Percentiles rank a stretch among this genome's conserved stretches.
These are phyloP conservation scores for Teleogryllus oceanicus DNA, from an alignment of 2,888 invertebrate species.

Conservation along the genomic window DNA sequence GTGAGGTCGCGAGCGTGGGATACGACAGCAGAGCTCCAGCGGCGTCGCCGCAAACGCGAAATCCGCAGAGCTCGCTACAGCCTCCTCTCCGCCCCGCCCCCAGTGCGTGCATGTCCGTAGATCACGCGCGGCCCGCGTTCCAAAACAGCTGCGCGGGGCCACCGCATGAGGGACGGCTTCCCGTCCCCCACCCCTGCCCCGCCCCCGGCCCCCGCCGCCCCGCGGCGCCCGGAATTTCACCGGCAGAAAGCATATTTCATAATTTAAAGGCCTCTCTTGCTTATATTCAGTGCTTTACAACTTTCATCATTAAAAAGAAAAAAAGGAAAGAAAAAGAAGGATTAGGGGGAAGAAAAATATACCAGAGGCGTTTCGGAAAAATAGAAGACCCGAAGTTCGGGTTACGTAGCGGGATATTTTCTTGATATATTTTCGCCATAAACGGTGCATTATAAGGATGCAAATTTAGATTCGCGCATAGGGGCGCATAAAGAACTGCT, in stretches of 20 bases:
- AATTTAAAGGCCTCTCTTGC: constrained; percentile 6
- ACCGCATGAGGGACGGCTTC: background rate
- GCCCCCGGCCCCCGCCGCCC: background rate
- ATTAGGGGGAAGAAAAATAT: background rate
- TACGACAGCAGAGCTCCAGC: too few species aligned
- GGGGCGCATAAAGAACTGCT: background rate
- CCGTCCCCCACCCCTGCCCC: background rate
- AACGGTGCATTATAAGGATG: constrained; percentile 10
- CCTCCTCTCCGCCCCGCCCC: background rate
- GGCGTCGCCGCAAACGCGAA: too few species aligned
- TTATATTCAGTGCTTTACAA: constrained; percentile 18
- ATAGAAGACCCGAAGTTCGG: background rate
- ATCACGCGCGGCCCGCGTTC: background rate
- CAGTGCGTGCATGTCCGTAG: background rate
- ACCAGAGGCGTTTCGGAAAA: background rate
- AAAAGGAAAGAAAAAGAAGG: background rate
- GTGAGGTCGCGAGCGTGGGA: too few species aligned
- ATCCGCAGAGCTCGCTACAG: background rate
- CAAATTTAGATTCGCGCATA: background rate
- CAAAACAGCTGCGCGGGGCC: background rate
- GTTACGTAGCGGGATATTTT: background rate
- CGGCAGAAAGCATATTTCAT: constrained; percentile 18
- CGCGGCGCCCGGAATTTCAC: background rate
- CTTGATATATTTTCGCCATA: constrained; percentile 9
- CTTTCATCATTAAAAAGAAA: constrained; percentile 18